Evolutionary conservation across 2,888 invertebrate species (phyloP).

Genomic region (Sycophila texana): DNA sequence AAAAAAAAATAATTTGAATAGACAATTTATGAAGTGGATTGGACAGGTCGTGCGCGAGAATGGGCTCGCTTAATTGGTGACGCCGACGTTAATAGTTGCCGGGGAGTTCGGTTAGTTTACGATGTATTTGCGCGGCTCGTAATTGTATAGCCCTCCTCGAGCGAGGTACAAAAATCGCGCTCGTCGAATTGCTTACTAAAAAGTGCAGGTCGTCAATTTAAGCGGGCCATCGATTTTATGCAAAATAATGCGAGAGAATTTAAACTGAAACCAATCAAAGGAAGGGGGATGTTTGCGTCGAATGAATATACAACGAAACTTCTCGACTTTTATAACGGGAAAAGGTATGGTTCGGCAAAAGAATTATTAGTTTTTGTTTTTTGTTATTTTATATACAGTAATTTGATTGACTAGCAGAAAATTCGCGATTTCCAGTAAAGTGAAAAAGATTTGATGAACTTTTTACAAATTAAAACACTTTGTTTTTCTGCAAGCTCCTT

Average conservation of each 20-base stretch:
- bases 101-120: too few species aligned
- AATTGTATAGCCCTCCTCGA: too few species aligned
- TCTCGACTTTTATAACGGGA: background rate
- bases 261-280: slow-evolving; percentile 5
- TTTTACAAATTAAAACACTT: too few species aligned
- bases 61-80: too few species aligned
- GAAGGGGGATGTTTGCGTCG: background rate
- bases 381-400: background rate
- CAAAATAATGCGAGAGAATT: background rate
- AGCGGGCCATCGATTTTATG: slow-evolving; percentile 5
- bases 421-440: too few species aligned
- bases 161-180: background rate
- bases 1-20: too few species aligned
- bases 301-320: background rate
- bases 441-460: too few species aligned
- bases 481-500: too few species aligned
- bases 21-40: too few species aligned
- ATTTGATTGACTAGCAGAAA: background rate
- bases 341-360: background rate
- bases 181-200: background rate
- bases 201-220: slow-evolving; percentile 20
- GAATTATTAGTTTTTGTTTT: background rate
- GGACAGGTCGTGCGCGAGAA: too few species aligned
- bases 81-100: too few species aligned
- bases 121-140: too few species aligned